Base-by-base conservation (phyloP, 2,797 vertebrate genomes). In the Pantherophis vulpinus region DNA sequence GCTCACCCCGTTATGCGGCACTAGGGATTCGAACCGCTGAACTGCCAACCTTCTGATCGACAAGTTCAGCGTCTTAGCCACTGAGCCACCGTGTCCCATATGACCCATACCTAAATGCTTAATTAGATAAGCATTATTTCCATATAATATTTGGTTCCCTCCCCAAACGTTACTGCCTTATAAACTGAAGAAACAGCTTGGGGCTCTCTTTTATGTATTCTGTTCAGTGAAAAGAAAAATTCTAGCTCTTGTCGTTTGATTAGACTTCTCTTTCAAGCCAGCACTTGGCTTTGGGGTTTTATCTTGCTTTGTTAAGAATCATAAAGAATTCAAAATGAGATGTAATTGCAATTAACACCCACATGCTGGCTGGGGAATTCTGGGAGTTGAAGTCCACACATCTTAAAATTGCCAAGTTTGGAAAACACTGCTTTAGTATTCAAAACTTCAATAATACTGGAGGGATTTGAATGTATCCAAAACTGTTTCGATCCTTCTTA, bases 1-100 rank as follows among this genome's bases (percentile, higher is more conserved):
- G 51, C 51, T 54, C 51, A 54, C 9, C 9, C 1, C 51, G 0
- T 54, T 54, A 54, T 0, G 9, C 0, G 51, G 9, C 51, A 10
- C 51, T 54, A 54, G 51, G 51, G 51, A 54, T 2, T 54, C 9
- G 51, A 54, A 54, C 51, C 9, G 0, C 51, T 54, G 51, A 54
- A 54, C 51, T 54, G 8, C 51, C 1, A 1, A 54, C 9, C 51
- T 54, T 54, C 2, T 1, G 9, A 54, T 54, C 51, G 9, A 54
- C 51, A 54, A 54, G 51, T 2, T 54, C 51, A 54, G 51, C 51
- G 9, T 54, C 51, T 54, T 54, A 54, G 51, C 9, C 51, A 54
- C 51, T 54, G 51, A 54, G 51, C 51, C 9, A 54, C 9, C 9
- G 1, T 2, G 8, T 54, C 51, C 51, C 51, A 54, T 54, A 10